A percentile compares a stretch with the other conserved stretches of the same genome.
phyloP scores from a whole-genome alignment of 2,797 vertebrate genomes.

The Enteromius anoplus region DNA sequence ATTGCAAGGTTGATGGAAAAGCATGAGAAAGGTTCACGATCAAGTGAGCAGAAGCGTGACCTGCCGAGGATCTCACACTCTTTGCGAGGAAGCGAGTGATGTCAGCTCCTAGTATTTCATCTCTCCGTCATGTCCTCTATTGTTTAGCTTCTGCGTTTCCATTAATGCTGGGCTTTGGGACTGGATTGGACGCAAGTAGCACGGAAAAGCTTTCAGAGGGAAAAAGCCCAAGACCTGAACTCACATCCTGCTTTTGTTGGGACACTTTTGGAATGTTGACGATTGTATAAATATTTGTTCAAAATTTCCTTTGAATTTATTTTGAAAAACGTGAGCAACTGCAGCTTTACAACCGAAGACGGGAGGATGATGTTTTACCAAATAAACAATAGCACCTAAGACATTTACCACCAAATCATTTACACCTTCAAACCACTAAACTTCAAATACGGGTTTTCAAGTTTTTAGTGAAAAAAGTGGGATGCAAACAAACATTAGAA shows the following conservation, averaged over 20 bases:
- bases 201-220: slow-evolving; percentile 59
- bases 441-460: background rate
- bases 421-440: background rate
- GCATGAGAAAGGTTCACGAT: slow-evolving; percentile 45
- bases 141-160: slow-evolving; percentile 68
- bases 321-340: slow-evolving; percentile 55
- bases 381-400: slow-evolving; percentile 31
- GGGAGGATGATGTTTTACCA: slow-evolving; percentile 41
- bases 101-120: slow-evolving; percentile 60
- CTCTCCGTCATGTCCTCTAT: slow-evolving; percentile 64
- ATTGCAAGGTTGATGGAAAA: background rate
- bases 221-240: slow-evolving; percentile 63
- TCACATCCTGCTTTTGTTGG: slow-evolving; percentile 80
- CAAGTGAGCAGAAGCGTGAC: slow-evolving; percentile 44
- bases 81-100: slow-evolving; percentile 69
- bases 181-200: slow-evolving; percentile 52
- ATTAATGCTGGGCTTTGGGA: slow-evolving; percentile 55
- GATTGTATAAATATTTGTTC: slow-evolving; percentile 71
- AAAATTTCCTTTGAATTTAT: slow-evolving; percentile 63
- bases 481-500: background rate
- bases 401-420: slow-evolving; percentile 20
- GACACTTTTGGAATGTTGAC: slow-evolving; percentile 69
- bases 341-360: slow-evolving; percentile 39
- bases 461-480: background rate
- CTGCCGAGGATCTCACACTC: slow-evolving; percentile 56